Base-by-base conservation (phyloP, 2,113 vertebrate genomes). In the Diphyllodes magnificus region DNA sequence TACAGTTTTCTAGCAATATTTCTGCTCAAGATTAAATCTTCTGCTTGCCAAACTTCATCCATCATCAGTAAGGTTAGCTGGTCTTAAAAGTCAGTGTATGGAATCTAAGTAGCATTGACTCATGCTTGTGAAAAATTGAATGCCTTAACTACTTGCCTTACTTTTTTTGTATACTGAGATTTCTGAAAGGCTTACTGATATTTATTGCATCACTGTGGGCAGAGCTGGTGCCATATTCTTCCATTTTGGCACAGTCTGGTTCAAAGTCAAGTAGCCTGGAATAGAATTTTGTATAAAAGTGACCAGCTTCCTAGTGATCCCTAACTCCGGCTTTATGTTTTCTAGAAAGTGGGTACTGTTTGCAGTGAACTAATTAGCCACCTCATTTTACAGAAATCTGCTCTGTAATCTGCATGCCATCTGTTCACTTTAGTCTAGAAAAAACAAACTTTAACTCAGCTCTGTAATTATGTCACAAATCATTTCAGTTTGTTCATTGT, bases 321-420 rank as follows among this genome's bases (percentile, higher is more conserved):
- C 22, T 71, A 83, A 35, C 9, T 37, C 37, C 37, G 9, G 54
- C 0, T 84, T 86, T 45, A 49, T 47, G 44, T 59, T 95, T 95
- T 82, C 59, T 81, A 20, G 69, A 78, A 91, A 79, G 25, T 23
- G 68, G 20, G 18, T 61, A 68, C n/a, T 85, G 33, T 61, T 65
- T 76, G 4, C 22, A 91, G 50, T 79, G 78, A 90, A 68, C 10
- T 77, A 92, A 96, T 90, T 88, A 96, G 50, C 49, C 22, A 68
- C 16, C 24, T 83, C 11, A 53, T 93, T 95, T 96, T 96, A 71
- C 35, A 88, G 72, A 95, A 97, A 89, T 77, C 65, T 86, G n/a
- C 15, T 93, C 76, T 93, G 20, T 88, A 90, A 86, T 65, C 25
- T 91, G 64, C 72, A 49, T 85, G 42, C 66, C 94, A 95, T 90